phyloP scores from a whole-genome alignment of 1,140 invertebrate genomes.

The Tetragnatha versicolor region DNA sequence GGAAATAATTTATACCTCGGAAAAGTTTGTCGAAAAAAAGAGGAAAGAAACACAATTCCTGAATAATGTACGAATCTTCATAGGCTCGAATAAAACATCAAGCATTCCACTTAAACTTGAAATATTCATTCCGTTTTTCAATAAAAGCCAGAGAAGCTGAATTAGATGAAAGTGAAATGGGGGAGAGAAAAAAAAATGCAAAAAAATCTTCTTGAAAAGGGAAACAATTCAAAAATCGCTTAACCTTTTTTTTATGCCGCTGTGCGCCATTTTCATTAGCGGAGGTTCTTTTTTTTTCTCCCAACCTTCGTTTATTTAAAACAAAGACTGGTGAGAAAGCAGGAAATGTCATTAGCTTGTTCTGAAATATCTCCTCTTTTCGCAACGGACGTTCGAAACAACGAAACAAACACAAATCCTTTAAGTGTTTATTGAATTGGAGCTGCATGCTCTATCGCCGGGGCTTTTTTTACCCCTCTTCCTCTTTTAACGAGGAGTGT shows the following conservation, averaged over 20 bases:
- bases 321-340: constrained; percentile 30
- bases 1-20: neutral
- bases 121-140: constrained; percentile 15
- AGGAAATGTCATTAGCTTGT: constrained; percentile 45
- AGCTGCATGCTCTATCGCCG: neutral
- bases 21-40: constrained; percentile 6
- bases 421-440: constrained; percentile 44
- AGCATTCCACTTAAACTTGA: constrained; percentile 1
- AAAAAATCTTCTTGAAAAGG: constrained; percentile 4
- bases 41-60: neutral
- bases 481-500: constrained; percentile 14
- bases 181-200: neutral
- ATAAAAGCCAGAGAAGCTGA: constrained; percentile 10
- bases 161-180: constrained; percentile 12
- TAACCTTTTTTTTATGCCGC: constrained; percentile 33
- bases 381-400: constrained; percentile 1
- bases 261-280: constrained; percentile 45
- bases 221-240: constrained; percentile 43
- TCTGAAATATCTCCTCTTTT: constrained; percentile 24
- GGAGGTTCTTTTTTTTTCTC: constrained; percentile 24
- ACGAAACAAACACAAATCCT: constrained; percentile 27
- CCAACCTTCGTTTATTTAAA: constrained; percentile 44
- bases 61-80: neutral
- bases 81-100: neutral
- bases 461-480: constrained; percentile 1